These are phyloP conservation scores for Napeogenes inachia DNA, from an alignment of 2,888 invertebrate species.

Conservation along the genomic window DNA sequence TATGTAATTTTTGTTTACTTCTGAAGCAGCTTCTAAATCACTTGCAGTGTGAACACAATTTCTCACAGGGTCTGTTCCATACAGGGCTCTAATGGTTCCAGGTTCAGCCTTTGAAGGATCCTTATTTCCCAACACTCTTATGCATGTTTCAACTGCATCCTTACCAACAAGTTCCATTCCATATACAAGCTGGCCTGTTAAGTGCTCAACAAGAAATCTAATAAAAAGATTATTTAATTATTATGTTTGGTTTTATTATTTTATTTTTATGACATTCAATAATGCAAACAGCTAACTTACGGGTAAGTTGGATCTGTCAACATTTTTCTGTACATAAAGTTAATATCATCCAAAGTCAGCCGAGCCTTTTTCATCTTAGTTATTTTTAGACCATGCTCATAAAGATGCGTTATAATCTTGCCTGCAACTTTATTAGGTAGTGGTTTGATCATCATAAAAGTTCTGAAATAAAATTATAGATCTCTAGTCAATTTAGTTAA, in stretches of 20 bases:
- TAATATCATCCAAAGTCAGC: conserved; percentile 80
- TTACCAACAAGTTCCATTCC: conserved; percentile 86
- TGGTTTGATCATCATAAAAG: conserved; percentile 88
- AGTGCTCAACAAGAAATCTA: conserved; percentile 79
- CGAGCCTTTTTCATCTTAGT: conserved; percentile 85
- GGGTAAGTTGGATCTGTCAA: conserved; percentile 74
- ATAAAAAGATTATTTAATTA: conserved; percentile 13
- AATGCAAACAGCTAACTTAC: conserved; percentile 62
- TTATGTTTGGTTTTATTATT: not conserved
- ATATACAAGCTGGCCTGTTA: conserved; percentile 82
- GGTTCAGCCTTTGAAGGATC: conserved; percentile 81
- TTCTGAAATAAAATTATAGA: conserved; percentile 67
- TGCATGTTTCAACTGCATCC: conserved; percentile 79
- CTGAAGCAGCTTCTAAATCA: conserved; percentile 70
- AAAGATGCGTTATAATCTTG: conserved; percentile 83
- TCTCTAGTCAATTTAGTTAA: conserved; percentile 4
- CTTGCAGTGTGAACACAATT: conserved; percentile 84
- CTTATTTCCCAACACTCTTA: conserved; percentile 78
- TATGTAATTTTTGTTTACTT: conserved; percentile 47
- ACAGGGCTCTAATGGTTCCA: conserved; percentile 80
- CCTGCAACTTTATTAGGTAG: conserved; percentile 83
- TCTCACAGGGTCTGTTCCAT: conserved; percentile 81
- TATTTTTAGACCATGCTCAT: conserved; percentile 78
- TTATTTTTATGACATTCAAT: not conserved
- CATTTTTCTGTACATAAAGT: conserved; percentile 45